A percentile compares a stretch with the other conserved stretches of the same genome.
Evolutionary conservation across 2,113 vertebrate genomes (phyloP).

Genomic region (Australoheros scitulus): DNA sequence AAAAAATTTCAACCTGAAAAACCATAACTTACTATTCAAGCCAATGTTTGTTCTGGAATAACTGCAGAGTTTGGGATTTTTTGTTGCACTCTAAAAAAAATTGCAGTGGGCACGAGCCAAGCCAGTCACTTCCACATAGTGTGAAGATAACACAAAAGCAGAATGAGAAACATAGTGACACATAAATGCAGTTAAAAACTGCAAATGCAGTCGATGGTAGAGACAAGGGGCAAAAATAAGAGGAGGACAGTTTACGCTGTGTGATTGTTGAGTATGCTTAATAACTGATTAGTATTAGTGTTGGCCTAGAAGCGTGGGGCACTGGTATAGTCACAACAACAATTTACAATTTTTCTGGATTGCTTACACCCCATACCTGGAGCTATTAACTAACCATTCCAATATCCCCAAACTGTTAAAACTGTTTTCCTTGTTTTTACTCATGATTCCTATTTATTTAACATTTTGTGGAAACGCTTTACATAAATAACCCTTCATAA

Average conservation of each 20-base stretch:
- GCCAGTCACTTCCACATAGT: not conserved
- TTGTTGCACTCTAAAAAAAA: not conserved
- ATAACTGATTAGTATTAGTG: not conserved
- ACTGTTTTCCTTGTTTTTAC: not conserved
- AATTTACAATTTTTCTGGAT: not conserved
- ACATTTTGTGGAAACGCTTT: accelerated
- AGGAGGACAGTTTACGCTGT: not conserved
- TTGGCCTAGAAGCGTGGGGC: not conserved
- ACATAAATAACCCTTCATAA: not conserved
- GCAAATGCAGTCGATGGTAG: too few species aligned
- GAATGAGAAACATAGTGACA: not conserved
- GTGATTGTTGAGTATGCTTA: not conserved
- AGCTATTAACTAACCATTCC: not conserved
- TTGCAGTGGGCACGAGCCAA: not conserved
- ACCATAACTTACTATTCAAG: too few species aligned
- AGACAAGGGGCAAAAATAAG: too few species aligned
- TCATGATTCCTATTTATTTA: not conserved
- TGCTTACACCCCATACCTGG: not conserved
- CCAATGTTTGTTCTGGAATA: not conserved
- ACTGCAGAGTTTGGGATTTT: not conserved
- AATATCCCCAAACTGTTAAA: not conserved
- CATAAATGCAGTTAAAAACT: too few species aligned
- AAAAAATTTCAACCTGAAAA: too few species aligned
- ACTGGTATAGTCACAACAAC: not conserved
- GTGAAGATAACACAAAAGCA: not conserved